Conservation (phyloP, 2,797 vertebrate species). For the Australoheros facetus region DNA sequence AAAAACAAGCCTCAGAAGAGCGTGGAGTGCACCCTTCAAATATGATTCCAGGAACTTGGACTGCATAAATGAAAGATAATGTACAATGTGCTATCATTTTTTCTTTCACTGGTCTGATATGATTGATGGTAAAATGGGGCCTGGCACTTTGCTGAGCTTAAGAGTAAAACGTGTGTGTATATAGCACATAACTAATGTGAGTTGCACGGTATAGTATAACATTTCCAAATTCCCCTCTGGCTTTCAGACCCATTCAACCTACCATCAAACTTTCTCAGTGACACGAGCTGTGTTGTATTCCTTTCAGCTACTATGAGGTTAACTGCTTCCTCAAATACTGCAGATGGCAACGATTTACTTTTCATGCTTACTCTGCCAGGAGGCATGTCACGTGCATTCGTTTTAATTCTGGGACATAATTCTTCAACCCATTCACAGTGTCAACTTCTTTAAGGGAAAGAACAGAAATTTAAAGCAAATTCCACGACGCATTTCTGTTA, state of each 20-base stretch:
- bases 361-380: constrained; percentile 33
- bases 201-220: not conserved
- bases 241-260: constrained; percentile 12
- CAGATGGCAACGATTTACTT: constrained; percentile 38
- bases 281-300: constrained; percentile 5
- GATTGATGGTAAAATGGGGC: constrained; percentile 17
- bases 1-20: constrained; percentile 12
- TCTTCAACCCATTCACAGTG: constrained; percentile 14
- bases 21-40: constrained; percentile 24
- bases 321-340: constrained; percentile 23
- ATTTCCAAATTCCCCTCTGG: constrained; percentile 17
- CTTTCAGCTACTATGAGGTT: constrained; percentile 15
- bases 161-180: not conserved
- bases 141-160: not conserved
- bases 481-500: not conserved
- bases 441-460: not conserved
- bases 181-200: not conserved
- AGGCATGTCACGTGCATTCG: constrained; percentile 23
- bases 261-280: not conserved
- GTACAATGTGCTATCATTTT: constrained; percentile 6
- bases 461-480: constrained; percentile 24
- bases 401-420: constrained; percentile 11
- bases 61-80: constrained; percentile 15
- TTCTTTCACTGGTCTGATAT: constrained; percentile 10
- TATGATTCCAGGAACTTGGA: constrained; percentile 11